These are phyloP conservation scores for Chelonus formosanus DNA, from an alignment of 2,888 invertebrate genomes.

Conservation along the genomic window DNA sequence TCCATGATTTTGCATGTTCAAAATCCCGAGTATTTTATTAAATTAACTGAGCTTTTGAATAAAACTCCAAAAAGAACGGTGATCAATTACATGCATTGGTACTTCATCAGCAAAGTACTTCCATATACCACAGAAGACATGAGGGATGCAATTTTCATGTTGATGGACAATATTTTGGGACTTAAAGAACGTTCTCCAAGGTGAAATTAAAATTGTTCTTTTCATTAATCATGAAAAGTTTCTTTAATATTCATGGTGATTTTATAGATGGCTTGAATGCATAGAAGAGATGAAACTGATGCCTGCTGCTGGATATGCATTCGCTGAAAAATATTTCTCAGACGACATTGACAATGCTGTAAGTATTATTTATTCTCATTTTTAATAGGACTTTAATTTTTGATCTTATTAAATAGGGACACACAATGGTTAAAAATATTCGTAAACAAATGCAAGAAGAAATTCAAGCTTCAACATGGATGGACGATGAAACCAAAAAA, in stretches of 20 bases:
- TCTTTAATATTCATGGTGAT: too few relatives aligned
- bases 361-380: conserved; percentile 43
- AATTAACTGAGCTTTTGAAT: conserved; percentile 32
- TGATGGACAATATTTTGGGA: conserved; percentile 32
- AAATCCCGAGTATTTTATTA: conserved; percentile 5
- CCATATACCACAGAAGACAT: conserved; percentile 34
- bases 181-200: conserved; percentile 30
- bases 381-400: too few relatives aligned
- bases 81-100: conserved; percentile 44
- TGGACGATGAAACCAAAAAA: conserved; percentile 68
- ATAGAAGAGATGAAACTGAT: background rate
- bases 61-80: conserved; percentile 26
- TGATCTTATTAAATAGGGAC: too few relatives aligned
- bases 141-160: conserved; percentile 26
- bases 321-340: background rate
- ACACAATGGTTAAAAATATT: conserved; percentile 67
- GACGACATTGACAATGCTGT: conserved; percentile 36
- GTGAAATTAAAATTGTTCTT: background rate
- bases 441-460: conserved; percentile 67
- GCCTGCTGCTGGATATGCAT: background rate
- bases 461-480: conserved; percentile 68
- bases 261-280: background rate
- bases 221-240: too few relatives aligned
- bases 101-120: conserved; percentile 38
- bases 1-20: conserved; percentile 13